Base-by-base conservation (phyloP, 2,797 vertebrate species). In the Poeciliopsis gracilis region DNA sequence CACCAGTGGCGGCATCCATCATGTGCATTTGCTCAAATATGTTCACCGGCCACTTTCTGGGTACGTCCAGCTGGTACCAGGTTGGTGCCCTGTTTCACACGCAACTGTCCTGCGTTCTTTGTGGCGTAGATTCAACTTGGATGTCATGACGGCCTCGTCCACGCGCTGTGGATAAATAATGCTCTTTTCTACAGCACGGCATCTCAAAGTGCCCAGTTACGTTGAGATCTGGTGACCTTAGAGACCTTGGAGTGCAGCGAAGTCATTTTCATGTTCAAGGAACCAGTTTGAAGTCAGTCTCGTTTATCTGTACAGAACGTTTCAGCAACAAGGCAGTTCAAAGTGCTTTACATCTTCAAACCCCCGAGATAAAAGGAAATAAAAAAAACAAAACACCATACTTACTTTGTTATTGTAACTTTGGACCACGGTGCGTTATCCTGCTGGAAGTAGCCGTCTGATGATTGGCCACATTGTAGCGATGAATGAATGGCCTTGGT, bases 21-120 rank as follows among this genome's bases (percentile, higher is more conserved):
- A 86, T 86, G 82, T 84, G 53, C 43, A 82, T 81, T 80, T 82
- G 43, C 75, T 81, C 81, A 86, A 45, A 79, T 75, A 78, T 59
- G 59, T 45, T 70, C 12, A 45, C 41, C 1, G 25, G 67, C 41
- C 67, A 45, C 67, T 69, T 43, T 69, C n/a, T 69, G 4, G 41
- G 41, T 43, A 70, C 41, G 4, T 69, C 38, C 43, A 6, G 66
- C 38, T n/a, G 25, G 38, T 69, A 13, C 5, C 38, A 15, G 20
- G 5, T 69, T n/a, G 23, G 38, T 43, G 43, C 5, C 11, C 41
- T 43, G 38, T 13, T 45, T 69, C 23, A 12, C 3, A 43, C 1
- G n/a, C 38, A 25, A n/a, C 66, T 69, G 66, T 20, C 23, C 15
- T 69, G n/a, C 25, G 13, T 43, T 12, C 28, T 69, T 67, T n/a